Conservation (phyloP, 2,888 invertebrate genomes). For the Temnothorax rugatulus region DNA sequence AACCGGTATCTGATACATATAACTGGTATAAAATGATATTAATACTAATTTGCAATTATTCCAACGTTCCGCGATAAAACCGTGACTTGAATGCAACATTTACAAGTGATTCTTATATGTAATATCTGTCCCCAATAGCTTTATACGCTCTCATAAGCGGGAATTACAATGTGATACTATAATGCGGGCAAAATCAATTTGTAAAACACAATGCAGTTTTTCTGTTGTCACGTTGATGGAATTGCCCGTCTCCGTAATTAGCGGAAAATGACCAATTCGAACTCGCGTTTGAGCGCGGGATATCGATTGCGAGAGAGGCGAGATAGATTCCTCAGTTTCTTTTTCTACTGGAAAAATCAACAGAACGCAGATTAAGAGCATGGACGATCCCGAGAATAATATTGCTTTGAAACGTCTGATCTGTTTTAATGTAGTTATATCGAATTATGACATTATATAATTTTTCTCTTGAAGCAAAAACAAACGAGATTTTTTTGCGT, state of each 20-base stretch:
- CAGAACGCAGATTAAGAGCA: conserved; percentile 2
- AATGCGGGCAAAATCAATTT: conserved; percentile 7
- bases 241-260: conserved; percentile 12
- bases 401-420: not conserved
- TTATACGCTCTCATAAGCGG: not conserved
- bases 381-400: not conserved
- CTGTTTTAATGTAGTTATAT: not conserved
- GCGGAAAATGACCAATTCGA: not conserved
- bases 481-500: not conserved
- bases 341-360: conserved; percentile 7
- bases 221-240: not conserved
- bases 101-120: not conserved
- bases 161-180: not conserved
- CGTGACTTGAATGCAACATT: not conserved
- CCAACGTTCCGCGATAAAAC: not conserved
- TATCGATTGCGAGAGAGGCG: conserved; percentile 21
- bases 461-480: not conserved
- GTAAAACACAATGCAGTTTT: not conserved
- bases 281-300: not conserved
- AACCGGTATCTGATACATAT: not conserved
- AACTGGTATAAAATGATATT: conserved; percentile 3
- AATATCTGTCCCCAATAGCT: not conserved
- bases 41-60: conserved; percentile 21
- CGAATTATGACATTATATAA: not conserved
- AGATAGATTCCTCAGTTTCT: not conserved